Conservation (phyloP, 2,888 invertebrate species). For the Coleophora deauratella region DNA sequence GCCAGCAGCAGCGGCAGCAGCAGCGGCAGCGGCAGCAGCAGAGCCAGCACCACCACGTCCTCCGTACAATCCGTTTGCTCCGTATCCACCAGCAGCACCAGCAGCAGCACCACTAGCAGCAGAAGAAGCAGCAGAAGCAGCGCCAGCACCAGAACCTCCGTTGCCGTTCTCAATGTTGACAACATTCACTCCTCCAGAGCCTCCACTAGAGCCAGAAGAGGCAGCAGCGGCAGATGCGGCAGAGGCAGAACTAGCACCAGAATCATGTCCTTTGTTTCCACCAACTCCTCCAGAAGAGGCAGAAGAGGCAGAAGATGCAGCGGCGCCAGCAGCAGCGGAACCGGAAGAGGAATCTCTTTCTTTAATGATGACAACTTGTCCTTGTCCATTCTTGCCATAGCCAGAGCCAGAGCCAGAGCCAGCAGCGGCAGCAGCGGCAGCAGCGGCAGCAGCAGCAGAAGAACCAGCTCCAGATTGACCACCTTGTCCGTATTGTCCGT, state of each 20-base stretch:
- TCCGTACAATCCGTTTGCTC: slow-evolving; percentile 3
- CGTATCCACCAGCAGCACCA: slow-evolving; percentile 9
- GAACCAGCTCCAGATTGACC: slow-evolving; percentile 5
- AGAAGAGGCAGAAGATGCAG: no score
- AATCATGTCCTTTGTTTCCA: no score
- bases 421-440: slow-evolving; percentile 1
- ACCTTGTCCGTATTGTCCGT: neutral
- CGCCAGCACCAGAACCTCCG: no score
- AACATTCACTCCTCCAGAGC: slow-evolving; percentile 4
- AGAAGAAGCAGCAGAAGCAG: no score
- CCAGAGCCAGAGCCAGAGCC: slow-evolving; percentile 1
- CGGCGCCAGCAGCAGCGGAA: neutral
- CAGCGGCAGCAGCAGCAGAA: slow-evolving; percentile 9
- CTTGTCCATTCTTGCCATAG: neutral
- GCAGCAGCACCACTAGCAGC: neutral
- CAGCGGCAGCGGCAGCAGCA: neutral
- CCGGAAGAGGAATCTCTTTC: neutral
- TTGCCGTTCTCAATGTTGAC: no score
- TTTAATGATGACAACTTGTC: neutral
- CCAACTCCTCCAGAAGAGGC: no score
- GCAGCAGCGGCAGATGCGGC: slow-evolving; percentile 13
- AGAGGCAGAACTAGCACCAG: slow-evolving; percentile 10
- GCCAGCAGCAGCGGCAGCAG: neutral
- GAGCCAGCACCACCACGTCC: neutral
- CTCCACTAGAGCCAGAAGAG: slow-evolving; percentile 5